Evolutionary conservation across 64 coral and sea anemone species (phyloP).

Genomic region (Pocillopora damicornis): DNA sequence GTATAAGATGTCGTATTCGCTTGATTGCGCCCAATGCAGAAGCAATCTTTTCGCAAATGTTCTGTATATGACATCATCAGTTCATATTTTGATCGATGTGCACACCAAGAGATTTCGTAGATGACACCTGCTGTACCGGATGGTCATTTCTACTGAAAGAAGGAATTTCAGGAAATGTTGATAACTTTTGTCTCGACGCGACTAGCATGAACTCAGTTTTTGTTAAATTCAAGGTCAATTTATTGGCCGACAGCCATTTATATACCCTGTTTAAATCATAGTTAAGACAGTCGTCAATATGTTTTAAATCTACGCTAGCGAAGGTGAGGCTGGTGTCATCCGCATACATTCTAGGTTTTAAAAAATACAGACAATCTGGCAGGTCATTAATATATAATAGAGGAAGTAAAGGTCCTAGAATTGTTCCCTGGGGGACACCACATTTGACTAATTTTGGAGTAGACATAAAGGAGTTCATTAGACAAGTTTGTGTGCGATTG

Average conservation of each 20-base stretch:
- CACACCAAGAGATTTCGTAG: neutral
- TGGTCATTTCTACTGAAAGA: neutral
- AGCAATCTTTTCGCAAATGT: too few relatives aligned
- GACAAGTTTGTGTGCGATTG: conserved; percentile 6
- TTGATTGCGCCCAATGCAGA: too few relatives aligned
- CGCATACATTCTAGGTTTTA: conserved; percentile 18
- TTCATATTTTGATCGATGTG: neutral
- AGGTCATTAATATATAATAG: conserved; percentile 21
- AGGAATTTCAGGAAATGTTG: neutral
- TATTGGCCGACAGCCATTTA: neutral
- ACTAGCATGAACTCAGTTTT: neutral
- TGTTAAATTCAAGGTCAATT: neutral
- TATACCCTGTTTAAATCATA: neutral
- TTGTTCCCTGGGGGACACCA: conserved; percentile 4
- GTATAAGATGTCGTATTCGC: too few relatives aligned
- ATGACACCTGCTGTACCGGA: neutral
- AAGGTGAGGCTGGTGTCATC: conserved; percentile 7
- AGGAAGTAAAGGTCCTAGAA: neutral
- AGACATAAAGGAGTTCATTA: neutral
- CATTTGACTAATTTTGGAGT: neutral
- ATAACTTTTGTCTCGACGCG: neutral
- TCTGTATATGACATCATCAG: neutral
- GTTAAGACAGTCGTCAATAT: neutral
- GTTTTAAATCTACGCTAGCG: neutral
- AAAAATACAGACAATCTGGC: neutral